A percentile compares a stretch with the other conserved stretches of the same genome.
These are phyloP conservation scores for Pteronura brasiliensis DNA, from an alignment of 2,113 vertebrate genomes.

Conservation along the genomic window DNA sequence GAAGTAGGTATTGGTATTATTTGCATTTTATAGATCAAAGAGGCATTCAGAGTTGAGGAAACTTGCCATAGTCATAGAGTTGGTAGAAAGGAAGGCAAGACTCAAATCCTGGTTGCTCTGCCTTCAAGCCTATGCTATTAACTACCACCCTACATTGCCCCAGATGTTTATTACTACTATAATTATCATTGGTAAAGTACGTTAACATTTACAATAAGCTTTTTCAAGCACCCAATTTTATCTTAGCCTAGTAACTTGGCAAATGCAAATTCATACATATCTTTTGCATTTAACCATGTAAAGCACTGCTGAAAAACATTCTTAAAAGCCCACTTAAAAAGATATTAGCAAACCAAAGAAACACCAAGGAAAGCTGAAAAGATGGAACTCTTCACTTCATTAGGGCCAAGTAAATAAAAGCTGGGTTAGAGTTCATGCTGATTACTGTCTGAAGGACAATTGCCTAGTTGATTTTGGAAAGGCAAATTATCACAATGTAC, in stretches of 20 bases:
- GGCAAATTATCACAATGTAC: neutral
- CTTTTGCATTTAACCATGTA: conserved; percentile 13
- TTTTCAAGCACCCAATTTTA: neutral
- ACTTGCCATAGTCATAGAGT: neutral
- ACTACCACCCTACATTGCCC: neutral
- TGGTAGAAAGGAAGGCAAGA: neutral
- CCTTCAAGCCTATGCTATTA: neutral
- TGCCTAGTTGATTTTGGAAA: neutral
- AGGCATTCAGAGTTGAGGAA: neutral
- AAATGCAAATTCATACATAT: conserved; percentile 16
- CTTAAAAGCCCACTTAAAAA: neutral
- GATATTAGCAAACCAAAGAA: neutral
- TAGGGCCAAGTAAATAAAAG: neutral
- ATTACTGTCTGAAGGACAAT: neutral
- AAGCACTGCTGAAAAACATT: conserved; percentile 14
- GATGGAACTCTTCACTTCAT: neutral
- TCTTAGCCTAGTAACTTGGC: neutral
- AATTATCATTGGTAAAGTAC: neutral
- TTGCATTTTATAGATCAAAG: neutral
- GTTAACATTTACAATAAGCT: neutral
- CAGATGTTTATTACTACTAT: neutral
- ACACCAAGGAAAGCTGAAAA: neutral
- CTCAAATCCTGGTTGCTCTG: neutral
- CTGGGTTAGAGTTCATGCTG: neutral
- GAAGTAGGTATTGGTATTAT: neutral